Conservation (phyloP, 2,888 invertebrate genomes). For the Cantharis flavilabris region DNA sequence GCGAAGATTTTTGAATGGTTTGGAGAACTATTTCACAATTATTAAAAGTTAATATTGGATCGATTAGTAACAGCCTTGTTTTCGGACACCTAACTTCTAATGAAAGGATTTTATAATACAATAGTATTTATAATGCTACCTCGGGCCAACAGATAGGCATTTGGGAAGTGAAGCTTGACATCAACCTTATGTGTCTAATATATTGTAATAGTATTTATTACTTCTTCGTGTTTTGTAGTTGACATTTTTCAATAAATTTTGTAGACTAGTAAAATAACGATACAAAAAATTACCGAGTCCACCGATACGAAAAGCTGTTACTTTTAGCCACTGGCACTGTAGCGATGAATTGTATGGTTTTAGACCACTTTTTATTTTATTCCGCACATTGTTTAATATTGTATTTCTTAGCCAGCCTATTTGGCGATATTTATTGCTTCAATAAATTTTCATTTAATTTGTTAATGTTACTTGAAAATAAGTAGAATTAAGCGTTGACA, state of each 20-base stretch:
- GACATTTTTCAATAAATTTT: background rate
- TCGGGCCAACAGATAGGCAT: too few relatives aligned
- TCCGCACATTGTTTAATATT: background rate
- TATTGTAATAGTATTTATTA: too few relatives aligned
- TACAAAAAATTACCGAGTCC: background rate
- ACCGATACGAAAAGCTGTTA: background rate
- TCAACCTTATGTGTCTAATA: too few relatives aligned
- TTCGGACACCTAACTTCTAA: too few relatives aligned
- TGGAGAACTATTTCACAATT: too few relatives aligned
- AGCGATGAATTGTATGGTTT: background rate
- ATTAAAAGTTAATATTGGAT: too few relatives aligned
- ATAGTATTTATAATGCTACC: too few relatives aligned
- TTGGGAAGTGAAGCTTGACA: too few relatives aligned
- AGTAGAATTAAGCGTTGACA: slow-evolving; percentile 17
- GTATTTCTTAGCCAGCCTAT: background rate
- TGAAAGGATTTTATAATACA: too few relatives aligned
- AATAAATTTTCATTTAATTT: background rate
- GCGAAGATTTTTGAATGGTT: too few relatives aligned
- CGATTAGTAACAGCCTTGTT: too few relatives aligned
- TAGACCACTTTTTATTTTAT: background rate
- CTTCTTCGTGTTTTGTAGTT: background rate
- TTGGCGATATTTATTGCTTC: background rate
- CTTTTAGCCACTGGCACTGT: background rate
- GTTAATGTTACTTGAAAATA: background rate
- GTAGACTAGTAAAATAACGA: background rate